Base-by-base conservation (phyloP, 30 jellyfish, hydroid and myxozoan species). In the Pelagia noctiluca region DNA sequence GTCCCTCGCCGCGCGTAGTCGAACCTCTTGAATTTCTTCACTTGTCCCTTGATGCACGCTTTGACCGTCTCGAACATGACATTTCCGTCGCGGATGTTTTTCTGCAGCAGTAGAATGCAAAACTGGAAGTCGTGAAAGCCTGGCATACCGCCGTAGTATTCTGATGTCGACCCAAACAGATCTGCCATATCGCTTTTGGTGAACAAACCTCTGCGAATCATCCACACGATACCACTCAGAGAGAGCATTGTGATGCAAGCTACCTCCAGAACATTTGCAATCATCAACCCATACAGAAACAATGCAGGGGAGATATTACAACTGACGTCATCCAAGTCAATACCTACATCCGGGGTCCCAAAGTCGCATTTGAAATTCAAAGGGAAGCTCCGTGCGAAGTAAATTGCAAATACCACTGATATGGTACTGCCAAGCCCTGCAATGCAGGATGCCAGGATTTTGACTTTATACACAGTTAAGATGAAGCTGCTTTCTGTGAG, bases 71-170 rank as follows among this genome's bases (percentile, higher is more conserved):
- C 86, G 72, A 82, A 90, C 97, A 90, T 90, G 36, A 90, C 88
- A 32, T 90, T 68, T 28, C 97, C 97, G 37, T 90, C 97, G 0
- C 87, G 94, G 29, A 83, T 78, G 46, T 90, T 90, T 23, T 78
- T 75, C 61, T 80, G 95, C 24, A 90, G 84, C 32, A 90, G 90
- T 33, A 82, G 65, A 50, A 90, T 81, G 47, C 97, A 90, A 67
- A 90, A 68, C 60, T 70, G 90, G 72, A 90, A 85, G 37, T 90
- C 97, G 11, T 50, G 34, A 57, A 71, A 90, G 25, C 97, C 95
- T 16, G 97, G 97, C 92, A 90, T 74, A 0, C 97, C 97, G 18
- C 90, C 88, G 78, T 82, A 84, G 63, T 90, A 90, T 35, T 90
- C 96, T 22, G 90, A 77, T 0, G 89, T 62, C 25, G 90, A 78